Evolutionary conservation across 2,888 invertebrate species (phyloP), one percentile per base, ranked within the genome.

Genomic region (Drepana falcataria): DNA sequence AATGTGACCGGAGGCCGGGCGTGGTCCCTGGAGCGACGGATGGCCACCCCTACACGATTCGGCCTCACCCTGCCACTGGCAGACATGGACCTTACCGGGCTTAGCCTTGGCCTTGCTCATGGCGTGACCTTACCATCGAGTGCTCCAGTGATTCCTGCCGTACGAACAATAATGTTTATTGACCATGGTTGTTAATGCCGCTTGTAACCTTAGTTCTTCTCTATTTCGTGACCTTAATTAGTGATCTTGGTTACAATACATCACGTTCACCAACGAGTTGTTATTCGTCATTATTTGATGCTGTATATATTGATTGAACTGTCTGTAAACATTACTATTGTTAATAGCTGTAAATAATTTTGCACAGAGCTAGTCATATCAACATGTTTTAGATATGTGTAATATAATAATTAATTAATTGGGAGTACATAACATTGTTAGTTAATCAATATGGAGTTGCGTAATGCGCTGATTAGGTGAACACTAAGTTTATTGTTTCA

Each of bases 301-400:
- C 56, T 68, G 61, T 66, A 70, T 65, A 21, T 53, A 48, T 51
- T 35, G 35, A 49, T 55, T 49, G 57, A 57, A 55, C 59, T 55
- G 53, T 53, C 52, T 56, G 49, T 37, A 51, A 55, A 53, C 40
- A 47, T 47, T 40, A 48, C 52, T 59, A 59, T 52, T 55, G 47
- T 55, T 35, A 64, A 61, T 64, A 57, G 82, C 85, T 85, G 84
- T 83, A 84, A 66, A 85, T 81, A 84, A 73, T 79, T 81, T 80
- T 79, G 84, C 84, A 83, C 78, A 66, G 75, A 75, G 65, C 70
- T 83, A 81, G 78, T 76, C 84, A 84, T 85, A 85, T 85, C 84
- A 83, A 63, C 57, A 72, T 63, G 68, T 68, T 71, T 75, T 73
- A 69, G 59, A 60, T 60, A 55, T 64, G 63, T 68, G 62, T 64